Conservation (phyloP, 37 sponge, comb jelly and placozoan genomes). For the Mnemiopsis leidyi region DNA sequence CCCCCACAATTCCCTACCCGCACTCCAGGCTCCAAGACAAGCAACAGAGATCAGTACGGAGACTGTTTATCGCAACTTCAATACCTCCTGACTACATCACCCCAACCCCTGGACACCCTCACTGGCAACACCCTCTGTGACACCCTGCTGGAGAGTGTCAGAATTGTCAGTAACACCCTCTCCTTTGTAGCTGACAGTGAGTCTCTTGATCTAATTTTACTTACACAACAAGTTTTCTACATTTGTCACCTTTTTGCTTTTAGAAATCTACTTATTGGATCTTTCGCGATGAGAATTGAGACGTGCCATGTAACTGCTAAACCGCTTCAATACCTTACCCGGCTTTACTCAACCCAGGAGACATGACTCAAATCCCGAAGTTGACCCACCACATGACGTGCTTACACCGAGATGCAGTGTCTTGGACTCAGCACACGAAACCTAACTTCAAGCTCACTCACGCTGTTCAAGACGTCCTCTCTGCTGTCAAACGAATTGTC, state of each 20-base stretch:
- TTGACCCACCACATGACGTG: constrained; percentile 30
- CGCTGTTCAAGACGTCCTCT: background rate
- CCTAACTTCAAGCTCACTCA: background rate
- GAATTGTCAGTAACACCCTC: background rate
- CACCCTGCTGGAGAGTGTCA: constrained; percentile 7
- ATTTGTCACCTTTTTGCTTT: no score
- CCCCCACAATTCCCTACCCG: no score
- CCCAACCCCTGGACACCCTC: background rate
- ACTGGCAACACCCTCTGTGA: constrained; percentile 39
- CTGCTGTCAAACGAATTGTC: constrained; percentile 9
- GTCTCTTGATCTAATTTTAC: no score
- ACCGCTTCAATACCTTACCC: no score
- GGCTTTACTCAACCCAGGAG: background rate
- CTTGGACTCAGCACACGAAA: background rate
- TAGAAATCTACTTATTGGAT: no score
- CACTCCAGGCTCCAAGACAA: background rate
- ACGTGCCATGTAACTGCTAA: background rate
- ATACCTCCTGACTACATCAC: background rate
- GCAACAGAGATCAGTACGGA: background rate
- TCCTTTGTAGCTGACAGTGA: background rate
- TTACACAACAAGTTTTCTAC: no score
- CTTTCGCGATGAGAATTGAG: background rate
- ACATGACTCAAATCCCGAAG: background rate
- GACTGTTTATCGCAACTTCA: constrained; percentile 1
- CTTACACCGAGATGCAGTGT: background rate